Base-by-base conservation (phyloP, 1,140 invertebrate species). In the Carposina sasakii region DNA sequence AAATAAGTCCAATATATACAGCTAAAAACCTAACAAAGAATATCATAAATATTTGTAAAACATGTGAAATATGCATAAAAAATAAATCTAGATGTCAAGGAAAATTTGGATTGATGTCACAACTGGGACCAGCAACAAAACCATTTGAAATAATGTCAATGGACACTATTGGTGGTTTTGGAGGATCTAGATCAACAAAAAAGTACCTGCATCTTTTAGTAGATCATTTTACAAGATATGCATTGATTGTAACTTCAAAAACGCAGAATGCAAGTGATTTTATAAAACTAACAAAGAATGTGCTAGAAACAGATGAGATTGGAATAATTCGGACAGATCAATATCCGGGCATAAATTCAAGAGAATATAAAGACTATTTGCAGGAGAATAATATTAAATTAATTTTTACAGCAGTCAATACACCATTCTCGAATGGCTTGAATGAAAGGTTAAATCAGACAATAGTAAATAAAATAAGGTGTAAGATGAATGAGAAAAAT, bases 171-270 rank as follows among this genome's bases (percentile, higher is more conserved):
- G 54, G 55, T 23, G 54, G 59, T 17, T 57, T 54, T 51, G 40
- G 54, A 20, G 48, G 43, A n/a, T 51, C 43, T 16, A 36, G 56
- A 31, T 59, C 56, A 15, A 59, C 50, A 8, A 62, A 62, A 49
- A 57, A 21, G 48, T 62, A 54, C 39, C 28, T 62, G n/a, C 55
- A 61, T 19, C 30, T 61, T 1, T 20, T 61, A 36, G 33, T 48
- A 23, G 54, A 57, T 21, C 58, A 61, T 15, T 62, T 62, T 19
- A 58, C 55, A n/a, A 52, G 59, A 42, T 62, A 52, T 49, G 59
- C 52, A 19, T 58, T 19, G 34, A 59, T 59, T 43, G 12, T 52
- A 8, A 71, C 66, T 17, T 79, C 67, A 52, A 68, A 63, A 69
- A 68, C 48, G 5, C 59, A 74, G 45, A n/a, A n/a, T n/a, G n/a